Evolutionary conservation across 2,888 invertebrate species (phyloP), one percentile per base, ranked within the genome.

Genomic region (Ectobius pallidus): DNA sequence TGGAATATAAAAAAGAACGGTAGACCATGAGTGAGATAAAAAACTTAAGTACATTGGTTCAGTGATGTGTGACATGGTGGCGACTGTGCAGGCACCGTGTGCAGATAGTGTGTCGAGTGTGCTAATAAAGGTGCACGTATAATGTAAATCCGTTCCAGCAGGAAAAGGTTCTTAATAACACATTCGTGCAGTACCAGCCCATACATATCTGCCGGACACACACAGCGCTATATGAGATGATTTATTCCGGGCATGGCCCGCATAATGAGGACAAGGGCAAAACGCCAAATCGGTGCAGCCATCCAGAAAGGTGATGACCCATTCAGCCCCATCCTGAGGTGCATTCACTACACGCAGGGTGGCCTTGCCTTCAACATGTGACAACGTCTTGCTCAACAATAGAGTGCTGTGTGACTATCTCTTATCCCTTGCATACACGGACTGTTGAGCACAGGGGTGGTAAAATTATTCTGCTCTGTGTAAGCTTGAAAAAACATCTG

Each of bases 191-290:
- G 18, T n/a, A n/a, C n/a, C n/a, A 14, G n/a, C 7, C n/a, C n/a
- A 46, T 4, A 7, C 46, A 46, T 3, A n/a, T n/a, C n/a, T n/a
- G n/a, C n/a, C n/a, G n/a, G n/a, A n/a, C n/a, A n/a, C n/a, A n/a
- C n/a, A n/a, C n/a, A n/a, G n/a, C n/a, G n/a, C 46, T 4, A n/a
- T 46, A n/a, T 4, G 46, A n/a, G n/a, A n/a, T 46, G 46, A 46
- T 46, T 46, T 46, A 46, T 46, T 46, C 46, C n/a, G 46, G 46
- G 46, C 46, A 46, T 46, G 46, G 46, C 3, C 18, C n/a, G 7
- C n/a, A n/a, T n/a, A 46, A 46, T 46, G 46, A 46, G 46, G 46
- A 46, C 46, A 46, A 46, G 46, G 46, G 46, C n/a, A 46, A 46
- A 46, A 14, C 9, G 7, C 46, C 46, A 46, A 46, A 4, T 46